Conservation (phyloP, 2,888 invertebrate genomes). For the Apamea epomidion region DNA sequence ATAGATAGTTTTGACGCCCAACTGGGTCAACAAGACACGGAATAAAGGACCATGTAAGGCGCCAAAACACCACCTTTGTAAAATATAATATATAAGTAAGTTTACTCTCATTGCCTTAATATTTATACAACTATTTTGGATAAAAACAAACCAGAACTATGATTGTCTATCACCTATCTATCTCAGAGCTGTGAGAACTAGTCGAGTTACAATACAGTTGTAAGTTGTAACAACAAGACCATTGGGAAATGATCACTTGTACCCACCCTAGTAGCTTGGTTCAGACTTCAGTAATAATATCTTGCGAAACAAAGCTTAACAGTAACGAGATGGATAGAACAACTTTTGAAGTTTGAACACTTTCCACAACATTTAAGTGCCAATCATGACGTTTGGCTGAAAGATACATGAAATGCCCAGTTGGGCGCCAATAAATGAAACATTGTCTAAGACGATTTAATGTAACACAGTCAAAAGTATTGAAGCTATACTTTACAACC, state of each 20-base stretch:
- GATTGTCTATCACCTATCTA: neutral
- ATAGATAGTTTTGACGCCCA: conserved; percentile 8
- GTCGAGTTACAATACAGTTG: conserved; percentile 27
- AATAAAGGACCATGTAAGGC: neutral
- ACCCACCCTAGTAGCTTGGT: conserved; percentile 12
- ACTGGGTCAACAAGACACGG: neutral
- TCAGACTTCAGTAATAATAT: conserved; percentile 38
- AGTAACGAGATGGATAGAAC: conserved; percentile 1
- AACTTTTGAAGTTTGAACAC: conserved; percentile 5
- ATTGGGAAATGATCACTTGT: conserved; percentile 44
- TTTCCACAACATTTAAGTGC: conserved; percentile 21
- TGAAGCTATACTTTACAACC: neutral
- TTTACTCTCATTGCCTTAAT: neutral
- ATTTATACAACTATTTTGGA: neutral
- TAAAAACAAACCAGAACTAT: neutral
- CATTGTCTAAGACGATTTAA: neutral
- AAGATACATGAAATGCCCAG: neutral
- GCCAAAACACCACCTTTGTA: neutral
- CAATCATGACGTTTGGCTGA: conserved; percentile 7
- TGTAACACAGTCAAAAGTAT: neutral
- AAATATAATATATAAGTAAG: neutral
- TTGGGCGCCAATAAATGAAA: conserved; percentile 12
- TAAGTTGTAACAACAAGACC: conserved; percentile 46
- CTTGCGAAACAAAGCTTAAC: conserved; percentile 39
- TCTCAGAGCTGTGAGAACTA: conserved; percentile 5